A percentile compares a stretch with the other conserved stretches of the same genome.
phyloP scores from a whole-genome alignment of 2,797 vertebrate genomes.

The Ctenopoma multispine region DNA sequence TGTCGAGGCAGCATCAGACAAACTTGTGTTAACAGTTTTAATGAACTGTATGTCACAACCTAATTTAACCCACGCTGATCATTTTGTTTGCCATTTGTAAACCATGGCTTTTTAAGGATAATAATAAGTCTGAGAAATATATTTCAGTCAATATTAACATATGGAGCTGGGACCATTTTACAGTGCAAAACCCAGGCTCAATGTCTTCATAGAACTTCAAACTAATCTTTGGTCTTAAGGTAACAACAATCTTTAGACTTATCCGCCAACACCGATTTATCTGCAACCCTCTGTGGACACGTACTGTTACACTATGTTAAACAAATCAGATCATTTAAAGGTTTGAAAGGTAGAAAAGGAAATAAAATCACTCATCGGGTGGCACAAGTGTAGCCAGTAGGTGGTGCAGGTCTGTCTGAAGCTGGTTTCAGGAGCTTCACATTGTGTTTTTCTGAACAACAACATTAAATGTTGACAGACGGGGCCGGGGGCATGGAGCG shows the following conservation, averaged over 20 bases:
- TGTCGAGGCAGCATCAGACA: background rate
- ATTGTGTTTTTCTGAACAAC: background rate
- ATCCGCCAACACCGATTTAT: background rate
- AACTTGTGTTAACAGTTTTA: background rate
- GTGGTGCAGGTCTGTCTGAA: background rate
- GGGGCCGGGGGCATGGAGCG: background rate
- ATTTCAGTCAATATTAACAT: too few relatives aligned
- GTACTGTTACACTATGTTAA: background rate
- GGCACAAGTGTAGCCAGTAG: background rate
- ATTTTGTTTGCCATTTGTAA: too few relatives aligned
- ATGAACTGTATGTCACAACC: too few relatives aligned
- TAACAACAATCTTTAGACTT: background rate
- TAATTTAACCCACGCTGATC: too few relatives aligned
- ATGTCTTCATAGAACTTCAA: too few relatives aligned
- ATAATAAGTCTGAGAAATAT: too few relatives aligned
- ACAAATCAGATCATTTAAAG: background rate
- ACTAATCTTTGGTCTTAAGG: background rate
- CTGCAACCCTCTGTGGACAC: too few relatives aligned
- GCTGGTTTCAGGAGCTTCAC: background rate
- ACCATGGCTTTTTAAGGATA: too few relatives aligned
- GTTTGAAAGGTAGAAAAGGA: background rate
- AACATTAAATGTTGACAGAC: background rate
- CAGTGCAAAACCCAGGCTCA: too few relatives aligned
- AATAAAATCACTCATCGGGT: slow-evolving; percentile 3
- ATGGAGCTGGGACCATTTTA: too few relatives aligned